These are phyloP conservation scores for Mechanitis mazaeus DNA, from an alignment of 2,888 invertebrate genomes.

Conservation along the genomic window DNA sequence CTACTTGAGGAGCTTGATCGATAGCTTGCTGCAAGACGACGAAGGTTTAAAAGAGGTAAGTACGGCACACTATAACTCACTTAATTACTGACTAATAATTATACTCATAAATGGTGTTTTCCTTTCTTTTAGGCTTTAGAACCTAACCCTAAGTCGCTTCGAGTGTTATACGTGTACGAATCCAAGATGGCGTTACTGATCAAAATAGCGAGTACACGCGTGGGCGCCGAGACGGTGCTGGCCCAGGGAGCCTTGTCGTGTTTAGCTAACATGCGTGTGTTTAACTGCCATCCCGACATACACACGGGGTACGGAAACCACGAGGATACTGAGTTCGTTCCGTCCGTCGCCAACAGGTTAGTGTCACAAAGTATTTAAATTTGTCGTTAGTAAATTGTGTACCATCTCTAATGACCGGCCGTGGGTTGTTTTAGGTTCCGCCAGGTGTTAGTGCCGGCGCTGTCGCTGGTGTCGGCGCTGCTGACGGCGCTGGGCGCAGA, in stretches of 20 bases:
- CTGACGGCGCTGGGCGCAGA: conserved; percentile 88
- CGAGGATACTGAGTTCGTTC: conserved; percentile 50
- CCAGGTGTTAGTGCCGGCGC: conserved; percentile 87
- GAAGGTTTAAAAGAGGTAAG: conserved; percentile 76
- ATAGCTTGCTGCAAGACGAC: conserved; percentile 86
- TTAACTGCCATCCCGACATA: conserved; percentile 84
- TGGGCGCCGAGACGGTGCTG: conserved; percentile 83
- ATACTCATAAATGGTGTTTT: neutral
- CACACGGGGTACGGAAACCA: conserved; percentile 40
- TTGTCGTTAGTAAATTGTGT: too few relatives aligned
- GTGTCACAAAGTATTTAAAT: neutral
- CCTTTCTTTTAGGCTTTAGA: conserved; percentile 71
- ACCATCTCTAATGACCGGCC: too few relatives aligned
- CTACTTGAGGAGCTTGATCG: conserved; percentile 89
- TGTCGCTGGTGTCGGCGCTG: conserved; percentile 87
- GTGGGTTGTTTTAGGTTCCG: conserved; percentile 77
- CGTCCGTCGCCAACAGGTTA: conserved; percentile 51
- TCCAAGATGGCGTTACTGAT: conserved; percentile 89
- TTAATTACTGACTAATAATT: neutral
- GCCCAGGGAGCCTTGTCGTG: conserved; percentile 85
- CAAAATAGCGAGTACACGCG: conserved; percentile 80
- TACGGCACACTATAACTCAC: neutral
- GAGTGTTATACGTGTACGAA: conserved; percentile 90
- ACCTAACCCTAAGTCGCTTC: conserved; percentile 80
- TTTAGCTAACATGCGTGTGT: conserved; percentile 81